These are phyloP conservation scores for Neoitamus cyanurus DNA, from an alignment of 2,888 invertebrate species.

Conservation along the genomic window DNA sequence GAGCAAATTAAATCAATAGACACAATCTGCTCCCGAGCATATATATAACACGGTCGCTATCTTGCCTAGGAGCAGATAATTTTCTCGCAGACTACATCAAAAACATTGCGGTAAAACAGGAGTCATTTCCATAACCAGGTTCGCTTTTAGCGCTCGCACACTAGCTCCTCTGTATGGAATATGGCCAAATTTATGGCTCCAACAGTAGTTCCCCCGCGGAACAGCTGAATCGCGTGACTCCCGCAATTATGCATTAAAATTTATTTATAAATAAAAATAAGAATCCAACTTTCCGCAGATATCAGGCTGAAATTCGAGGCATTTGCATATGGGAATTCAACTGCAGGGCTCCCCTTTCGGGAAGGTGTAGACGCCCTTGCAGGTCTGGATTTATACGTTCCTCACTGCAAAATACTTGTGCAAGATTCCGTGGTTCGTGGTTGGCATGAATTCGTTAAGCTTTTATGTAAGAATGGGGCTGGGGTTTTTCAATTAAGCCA, in stretches of 20 bases:
- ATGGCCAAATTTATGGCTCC: conserved; percentile 32
- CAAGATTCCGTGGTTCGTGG: conserved; percentile 20
- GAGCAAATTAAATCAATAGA: conserved; percentile 41
- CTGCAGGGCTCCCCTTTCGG: neutral
- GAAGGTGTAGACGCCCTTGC: neutral
- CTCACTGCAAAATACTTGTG: conserved; percentile 24
- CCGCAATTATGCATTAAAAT: conserved; percentile 45
- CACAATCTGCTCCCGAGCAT: conserved; percentile 26
- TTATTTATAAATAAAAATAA: conserved; percentile 47
- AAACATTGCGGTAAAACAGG: conserved; percentile 32
- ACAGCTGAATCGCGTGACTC: conserved; percentile 34
- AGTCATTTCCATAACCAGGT: conserved; percentile 39
- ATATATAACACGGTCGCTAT: conserved; percentile 8
- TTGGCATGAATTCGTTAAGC: conserved; percentile 35
- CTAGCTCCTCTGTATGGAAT: neutral
- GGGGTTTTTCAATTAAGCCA: conserved; percentile 37
- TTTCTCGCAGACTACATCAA: conserved; percentile 33
- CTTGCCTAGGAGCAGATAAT: conserved; percentile 28
- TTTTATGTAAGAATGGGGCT: conserved; percentile 20
- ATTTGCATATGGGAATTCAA: conserved; percentile 45
- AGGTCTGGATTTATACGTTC: conserved; percentile 12
- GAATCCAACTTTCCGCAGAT: conserved; percentile 41
- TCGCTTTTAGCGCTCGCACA: conserved; percentile 27
- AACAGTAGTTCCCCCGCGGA: conserved; percentile 18
- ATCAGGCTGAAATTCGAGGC: conserved; percentile 18